Conservation (phyloP, 2,113 vertebrate species). For the Crotalus horridus region DNA sequence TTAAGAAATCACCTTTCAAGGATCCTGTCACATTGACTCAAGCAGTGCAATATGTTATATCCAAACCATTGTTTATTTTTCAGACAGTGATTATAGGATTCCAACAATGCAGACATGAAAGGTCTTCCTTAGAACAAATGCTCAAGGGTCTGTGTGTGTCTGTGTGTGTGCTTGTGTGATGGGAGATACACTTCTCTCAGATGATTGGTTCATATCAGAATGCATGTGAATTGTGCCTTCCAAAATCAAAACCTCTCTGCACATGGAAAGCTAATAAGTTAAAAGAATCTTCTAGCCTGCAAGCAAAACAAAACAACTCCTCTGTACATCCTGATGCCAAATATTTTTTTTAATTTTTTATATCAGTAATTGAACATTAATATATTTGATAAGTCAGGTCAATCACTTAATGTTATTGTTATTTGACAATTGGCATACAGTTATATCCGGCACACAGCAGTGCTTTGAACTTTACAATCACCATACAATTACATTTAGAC, state of each 20-base stretch:
- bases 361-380: neutral
- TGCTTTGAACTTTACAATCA: neutral
- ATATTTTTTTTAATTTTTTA: neutral
- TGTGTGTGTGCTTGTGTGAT: neutral
- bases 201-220: neutral
- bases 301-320: neutral
- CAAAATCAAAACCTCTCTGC: neutral
- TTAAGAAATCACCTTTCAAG: neutral
- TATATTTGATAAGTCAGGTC: neutral
- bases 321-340: neutral
- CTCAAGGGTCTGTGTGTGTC: neutral
- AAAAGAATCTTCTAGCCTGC: no score
- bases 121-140: neutral
- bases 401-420: neutral
- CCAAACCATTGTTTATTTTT: neutral
- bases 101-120: neutral
- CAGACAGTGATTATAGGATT: neutral
- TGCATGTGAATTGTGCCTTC: neutral
- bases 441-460: neutral
- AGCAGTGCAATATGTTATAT: neutral
- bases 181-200: neutral
- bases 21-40: neutral
- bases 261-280: neutral
- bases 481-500: neutral
- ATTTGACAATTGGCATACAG: neutral